A percentile compares a stretch with the other conserved stretches of the same genome.
Conservation (phyloP, 1,140 invertebrate genomes). For the Papilio helenus region DNA sequence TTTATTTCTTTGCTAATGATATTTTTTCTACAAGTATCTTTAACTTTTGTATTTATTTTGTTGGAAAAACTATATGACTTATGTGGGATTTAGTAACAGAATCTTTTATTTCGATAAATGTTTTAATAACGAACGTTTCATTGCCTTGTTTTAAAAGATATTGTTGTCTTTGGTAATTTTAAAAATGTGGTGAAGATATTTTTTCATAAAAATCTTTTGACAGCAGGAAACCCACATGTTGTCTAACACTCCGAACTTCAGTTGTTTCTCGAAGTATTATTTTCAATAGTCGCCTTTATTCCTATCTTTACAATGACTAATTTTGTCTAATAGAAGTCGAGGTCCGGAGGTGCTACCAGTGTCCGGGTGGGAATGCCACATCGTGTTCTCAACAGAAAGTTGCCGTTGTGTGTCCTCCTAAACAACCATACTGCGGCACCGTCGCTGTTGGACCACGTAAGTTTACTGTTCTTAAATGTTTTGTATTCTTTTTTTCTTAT, state of each 20-base stretch:
- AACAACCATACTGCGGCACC: conserved; percentile 61
- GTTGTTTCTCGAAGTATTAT: not conserved
- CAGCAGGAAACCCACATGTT: too few relatives aligned
- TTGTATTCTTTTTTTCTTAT: too few relatives aligned
- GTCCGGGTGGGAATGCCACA: conserved; percentile 44
- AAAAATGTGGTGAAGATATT: too few relatives aligned
- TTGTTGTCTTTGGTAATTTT: too few relatives aligned
- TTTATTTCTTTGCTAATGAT: too few relatives aligned
- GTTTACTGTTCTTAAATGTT: conserved; percentile 34
- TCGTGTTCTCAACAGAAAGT: conserved; percentile 44
- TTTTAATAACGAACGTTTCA: too few relatives aligned
- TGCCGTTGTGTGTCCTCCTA: conserved; percentile 51
- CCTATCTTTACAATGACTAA: not conserved
- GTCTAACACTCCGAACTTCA: too few relatives aligned
- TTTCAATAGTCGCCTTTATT: not conserved
- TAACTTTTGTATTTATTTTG: not conserved
- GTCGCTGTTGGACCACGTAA: conserved; percentile 61
- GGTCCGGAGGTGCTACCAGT: conserved; percentile 57
- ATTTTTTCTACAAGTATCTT: too few relatives aligned
- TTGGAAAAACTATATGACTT: not conserved
- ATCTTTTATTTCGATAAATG: too few relatives aligned
- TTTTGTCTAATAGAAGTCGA: conserved; percentile 21
- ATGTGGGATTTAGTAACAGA: too few relatives aligned
- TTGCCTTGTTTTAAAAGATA: too few relatives aligned
- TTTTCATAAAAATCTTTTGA: too few relatives aligned